Conservation (phyloP, 1,140 invertebrate genomes). For the Pollicipes pollicipes region DNA sequence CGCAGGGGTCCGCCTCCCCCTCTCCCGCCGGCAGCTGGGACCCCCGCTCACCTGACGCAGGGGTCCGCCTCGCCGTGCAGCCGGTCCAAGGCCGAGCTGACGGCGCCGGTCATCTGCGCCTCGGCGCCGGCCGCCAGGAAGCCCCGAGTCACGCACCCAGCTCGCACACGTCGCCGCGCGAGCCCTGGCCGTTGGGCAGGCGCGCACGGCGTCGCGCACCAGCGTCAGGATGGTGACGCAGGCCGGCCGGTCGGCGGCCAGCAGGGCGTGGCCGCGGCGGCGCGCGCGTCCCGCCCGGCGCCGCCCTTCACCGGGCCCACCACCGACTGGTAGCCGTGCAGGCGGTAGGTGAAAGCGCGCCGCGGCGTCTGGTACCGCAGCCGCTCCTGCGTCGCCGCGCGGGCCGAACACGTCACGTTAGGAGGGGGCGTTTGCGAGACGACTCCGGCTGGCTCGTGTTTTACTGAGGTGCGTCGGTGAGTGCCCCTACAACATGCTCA, state of each 20-base stretch:
- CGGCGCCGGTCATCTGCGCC: constrained; percentile 52
- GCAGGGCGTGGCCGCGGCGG: constrained; percentile 56
- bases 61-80: constrained; percentile 76
- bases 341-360: constrained; percentile 61
- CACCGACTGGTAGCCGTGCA: constrained; percentile 69
- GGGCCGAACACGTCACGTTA: no score
- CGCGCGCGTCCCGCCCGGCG: constrained; percentile 29
- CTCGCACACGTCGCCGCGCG: constrained; percentile 70
- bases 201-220: constrained; percentile 76
- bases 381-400: constrained; percentile 58
- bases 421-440: no score
- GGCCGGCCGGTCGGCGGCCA: constrained; percentile 67
- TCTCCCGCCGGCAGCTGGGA: no score
- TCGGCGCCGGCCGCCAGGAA: constrained; percentile 53
- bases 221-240: constrained; percentile 79
- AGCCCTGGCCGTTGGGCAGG: constrained; percentile 84
- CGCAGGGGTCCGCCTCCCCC: no score
- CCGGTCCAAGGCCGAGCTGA: constrained; percentile 70
- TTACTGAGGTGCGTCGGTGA: no score
- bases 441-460: no score
- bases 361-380: constrained; percentile 62
- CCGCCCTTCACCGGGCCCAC: constrained; percentile 68
- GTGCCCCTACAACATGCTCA: no score
- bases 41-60: no score
- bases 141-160: constrained; percentile 59